Base-by-base conservation (phyloP, 2,888 invertebrate genomes). In the Polymixis lichenea region DNA sequence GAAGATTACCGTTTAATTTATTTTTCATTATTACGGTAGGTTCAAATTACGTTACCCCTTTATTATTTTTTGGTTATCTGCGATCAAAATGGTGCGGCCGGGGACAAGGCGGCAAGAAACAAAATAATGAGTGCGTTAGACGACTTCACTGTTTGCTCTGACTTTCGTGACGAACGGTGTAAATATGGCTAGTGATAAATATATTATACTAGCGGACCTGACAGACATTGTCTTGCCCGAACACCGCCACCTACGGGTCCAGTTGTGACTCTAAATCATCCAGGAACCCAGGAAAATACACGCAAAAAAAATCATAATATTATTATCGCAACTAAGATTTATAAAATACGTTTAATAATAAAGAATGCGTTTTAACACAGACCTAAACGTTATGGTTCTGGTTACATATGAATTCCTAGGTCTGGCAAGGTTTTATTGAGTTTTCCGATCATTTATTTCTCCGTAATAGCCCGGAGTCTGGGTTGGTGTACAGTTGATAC, bases 21-120 rank as follows among this genome's bases (percentile, higher is more conserved):
- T 43, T 25, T 51, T n/a, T 58, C 38, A 75, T 75, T 51, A 58
- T 56, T 25, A 58, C n/a, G 15, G 38, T 58, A 51, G 15, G 38
- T 58, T 51, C 49, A 13, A 51, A 67, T 77, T 43, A 67, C 7
- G 51, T 77, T 77, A 67, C n/a, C n/a, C 38, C 22, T 76, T n/a
- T 28, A 60, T 13, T 49, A 75, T 46, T 77, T 78, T 58, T 67
- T 58, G 51, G 43, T 32, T 78, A 58, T 46, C 51, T 28, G 49
- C 15, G n/a, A 43, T 60, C n/a, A 53, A 78, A 58, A 58, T n/a
- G 7, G 38, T 51, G 28, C n/a, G 19, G 19, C 3, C 19, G 13
- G n/a, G n/a, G n/a, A 72, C 28, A 32, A 28, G 15, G n/a, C n/a
- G 28, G 49, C 0, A 15, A 46, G 43, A 55, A 58, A 53, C 28